These are phyloP conservation scores for Gallinago media DNA, from an alignment of 2,113 vertebrate species.

Conservation along the genomic window DNA sequence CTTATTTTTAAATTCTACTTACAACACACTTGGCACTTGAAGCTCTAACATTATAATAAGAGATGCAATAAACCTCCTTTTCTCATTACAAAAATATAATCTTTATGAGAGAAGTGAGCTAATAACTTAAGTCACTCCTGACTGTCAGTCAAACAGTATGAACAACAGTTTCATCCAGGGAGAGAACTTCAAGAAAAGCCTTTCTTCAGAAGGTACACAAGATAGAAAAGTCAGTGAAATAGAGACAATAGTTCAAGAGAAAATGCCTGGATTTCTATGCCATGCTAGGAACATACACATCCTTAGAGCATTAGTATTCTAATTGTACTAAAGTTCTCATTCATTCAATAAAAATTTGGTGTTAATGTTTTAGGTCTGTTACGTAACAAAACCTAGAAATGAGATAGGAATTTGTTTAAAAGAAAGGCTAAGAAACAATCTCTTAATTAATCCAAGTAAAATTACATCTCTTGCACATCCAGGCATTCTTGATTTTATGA, in stretches of 20 bases:
- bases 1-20: constrained; percentile 7
- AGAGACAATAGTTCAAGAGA: not conserved
- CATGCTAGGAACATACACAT: fast-evolving
- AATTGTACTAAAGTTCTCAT: not conserved
- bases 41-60: not conserved
- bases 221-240: not conserved
- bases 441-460: not conserved
- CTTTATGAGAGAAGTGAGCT: not conserved
- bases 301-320: not conserved
- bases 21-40: not conserved
- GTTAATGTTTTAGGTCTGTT: not conserved
- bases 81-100: not conserved
- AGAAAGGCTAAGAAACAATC: not conserved
- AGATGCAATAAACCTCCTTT: not conserved
- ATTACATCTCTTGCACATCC: not conserved
- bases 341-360: not conserved
- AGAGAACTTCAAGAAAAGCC: not conserved
- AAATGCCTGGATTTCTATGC: not conserved
- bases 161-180: not conserved
- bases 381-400: not conserved
- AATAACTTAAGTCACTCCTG: not conserved
- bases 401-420: not conserved
- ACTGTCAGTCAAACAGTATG: not conserved
- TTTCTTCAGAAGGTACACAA: not conserved
- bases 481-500: not conserved